Conservation (phyloP, 2,888 invertebrate species). For the Steromphala cineraria region DNA sequence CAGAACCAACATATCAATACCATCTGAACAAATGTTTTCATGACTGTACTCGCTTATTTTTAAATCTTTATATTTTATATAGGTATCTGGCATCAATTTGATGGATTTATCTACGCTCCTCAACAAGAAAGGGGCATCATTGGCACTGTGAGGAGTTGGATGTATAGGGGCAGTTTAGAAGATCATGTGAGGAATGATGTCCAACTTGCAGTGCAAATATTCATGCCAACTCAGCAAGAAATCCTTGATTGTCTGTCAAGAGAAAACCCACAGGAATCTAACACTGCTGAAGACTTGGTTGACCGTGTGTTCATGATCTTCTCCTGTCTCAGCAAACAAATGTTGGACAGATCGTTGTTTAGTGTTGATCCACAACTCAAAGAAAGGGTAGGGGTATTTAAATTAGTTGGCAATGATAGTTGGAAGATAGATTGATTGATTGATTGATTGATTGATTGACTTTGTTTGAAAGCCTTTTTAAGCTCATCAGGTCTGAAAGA, state of each 20-base stretch:
- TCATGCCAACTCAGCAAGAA: conserved; percentile 1
- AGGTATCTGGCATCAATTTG: conserved; percentile 23
- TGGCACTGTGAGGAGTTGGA: neutral
- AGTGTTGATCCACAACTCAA: neutral
- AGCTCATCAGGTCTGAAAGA: too few species aligned
- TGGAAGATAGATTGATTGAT: too few species aligned
- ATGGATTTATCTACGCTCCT: conserved; percentile 16
- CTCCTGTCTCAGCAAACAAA: conserved; percentile 14
- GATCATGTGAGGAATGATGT: conserved; percentile 1
- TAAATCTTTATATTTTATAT: too few species aligned
- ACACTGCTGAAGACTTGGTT: conserved; percentile 12
- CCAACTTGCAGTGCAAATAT: neutral
- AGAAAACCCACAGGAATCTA: neutral
- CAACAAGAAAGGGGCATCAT: neutral
- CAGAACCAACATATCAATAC: too few species aligned
- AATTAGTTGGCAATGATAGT: neutral
- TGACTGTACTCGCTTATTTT: too few species aligned
- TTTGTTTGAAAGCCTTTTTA: too few species aligned
- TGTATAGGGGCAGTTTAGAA: neutral
- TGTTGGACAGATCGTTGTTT: neutral
- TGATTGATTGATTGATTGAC: too few species aligned
- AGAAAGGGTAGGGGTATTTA: neutral
- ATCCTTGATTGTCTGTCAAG: neutral
- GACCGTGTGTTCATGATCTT: neutral
- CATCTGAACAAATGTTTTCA: too few species aligned